Percentiles rank a stretch among this genome's conserved stretches.
Evolutionary conservation across 2,113 vertebrate genomes (phyloP).

Genomic region (Gila orcuttii): DNA sequence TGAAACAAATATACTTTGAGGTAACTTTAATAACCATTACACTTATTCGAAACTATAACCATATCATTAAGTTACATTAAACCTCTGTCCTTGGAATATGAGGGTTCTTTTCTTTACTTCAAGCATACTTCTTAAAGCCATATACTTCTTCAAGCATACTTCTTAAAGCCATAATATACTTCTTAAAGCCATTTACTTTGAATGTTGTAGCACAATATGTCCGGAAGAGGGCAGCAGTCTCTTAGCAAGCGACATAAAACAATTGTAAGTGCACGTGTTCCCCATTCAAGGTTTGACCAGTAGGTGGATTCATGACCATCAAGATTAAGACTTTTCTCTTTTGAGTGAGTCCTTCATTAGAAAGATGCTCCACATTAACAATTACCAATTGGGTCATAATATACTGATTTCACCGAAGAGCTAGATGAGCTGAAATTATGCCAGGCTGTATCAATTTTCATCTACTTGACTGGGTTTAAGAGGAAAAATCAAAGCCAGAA

Average conservation of each 20-base stretch:
- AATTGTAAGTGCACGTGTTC: not conserved
- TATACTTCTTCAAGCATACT: too few species aligned
- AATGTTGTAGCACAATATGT: not conserved
- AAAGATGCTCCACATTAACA: not conserved
- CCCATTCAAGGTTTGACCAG: not conserved
- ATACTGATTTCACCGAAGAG: not conserved
- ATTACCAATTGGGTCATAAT: not conserved
- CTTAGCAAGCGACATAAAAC: conserved; percentile 43
- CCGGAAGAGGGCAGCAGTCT: conserved; percentile 69
- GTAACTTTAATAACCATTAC: not conserved
- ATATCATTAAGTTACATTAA: not conserved
- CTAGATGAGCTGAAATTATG: not conserved
- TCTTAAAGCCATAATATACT: too few species aligned
- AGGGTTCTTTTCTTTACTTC: too few species aligned
- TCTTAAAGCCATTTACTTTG: not conserved
- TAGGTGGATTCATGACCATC: conserved; percentile 1
- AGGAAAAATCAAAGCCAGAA: conserved; percentile 7
- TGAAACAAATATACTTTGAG: not conserved
- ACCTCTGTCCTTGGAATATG: not conserved
- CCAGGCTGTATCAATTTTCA: not conserved
- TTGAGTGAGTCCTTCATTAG: conserved; percentile 10
- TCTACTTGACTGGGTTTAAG: not conserved
- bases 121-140: too few species aligned
- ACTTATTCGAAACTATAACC: not conserved
- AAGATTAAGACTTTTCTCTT: not conserved